Conservation (phyloP, 2,797 vertebrate genomes). For the Enteromius anoplus region DNA sequence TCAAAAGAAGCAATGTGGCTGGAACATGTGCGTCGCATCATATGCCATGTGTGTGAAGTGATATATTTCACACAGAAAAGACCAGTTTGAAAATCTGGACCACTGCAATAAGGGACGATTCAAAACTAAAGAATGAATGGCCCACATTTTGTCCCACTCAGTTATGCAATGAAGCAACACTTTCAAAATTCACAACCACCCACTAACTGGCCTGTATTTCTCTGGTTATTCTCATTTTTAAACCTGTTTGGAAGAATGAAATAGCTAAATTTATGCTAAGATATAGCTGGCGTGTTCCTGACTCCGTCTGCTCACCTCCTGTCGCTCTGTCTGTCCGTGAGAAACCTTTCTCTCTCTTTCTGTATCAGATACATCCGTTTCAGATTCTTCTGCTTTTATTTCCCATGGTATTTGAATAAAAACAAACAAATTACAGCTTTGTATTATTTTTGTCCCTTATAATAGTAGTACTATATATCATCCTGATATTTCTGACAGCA, state of each 20-base stretch:
- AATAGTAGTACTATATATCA: no score
- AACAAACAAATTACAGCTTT: not conserved
- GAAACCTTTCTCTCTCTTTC: not conserved
- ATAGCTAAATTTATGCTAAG: conserved; percentile 67
- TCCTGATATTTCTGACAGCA: no score
- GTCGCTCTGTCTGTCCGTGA: conserved; percentile 71
- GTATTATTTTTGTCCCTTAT: not conserved
- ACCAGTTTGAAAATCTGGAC: not conserved
- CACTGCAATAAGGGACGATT: not conserved
- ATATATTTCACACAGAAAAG: conserved; percentile 1
- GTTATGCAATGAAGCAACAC: conserved; percentile 51
- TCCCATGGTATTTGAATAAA: not conserved
- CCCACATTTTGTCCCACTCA: conserved; percentile 27
- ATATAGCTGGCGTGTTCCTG: conserved; percentile 66
- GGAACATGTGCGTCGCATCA: not conserved
- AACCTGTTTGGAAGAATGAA: conserved; percentile 67
- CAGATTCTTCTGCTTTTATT: not conserved
- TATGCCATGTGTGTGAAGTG: not conserved
- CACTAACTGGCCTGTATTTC: conserved; percentile 63
- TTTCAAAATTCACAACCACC: conserved; percentile 44
- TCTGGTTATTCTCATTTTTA: conserved; percentile 62
- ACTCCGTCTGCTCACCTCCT: conserved; percentile 73
- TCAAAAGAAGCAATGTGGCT: conserved; percentile 12
- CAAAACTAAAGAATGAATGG: conserved; percentile 28
- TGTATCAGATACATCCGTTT: not conserved